Evolutionary conservation across 1,140 invertebrate genomes (phyloP), one percentile per base, ranked within the genome.

Genomic region (Phortica variegata): DNA sequence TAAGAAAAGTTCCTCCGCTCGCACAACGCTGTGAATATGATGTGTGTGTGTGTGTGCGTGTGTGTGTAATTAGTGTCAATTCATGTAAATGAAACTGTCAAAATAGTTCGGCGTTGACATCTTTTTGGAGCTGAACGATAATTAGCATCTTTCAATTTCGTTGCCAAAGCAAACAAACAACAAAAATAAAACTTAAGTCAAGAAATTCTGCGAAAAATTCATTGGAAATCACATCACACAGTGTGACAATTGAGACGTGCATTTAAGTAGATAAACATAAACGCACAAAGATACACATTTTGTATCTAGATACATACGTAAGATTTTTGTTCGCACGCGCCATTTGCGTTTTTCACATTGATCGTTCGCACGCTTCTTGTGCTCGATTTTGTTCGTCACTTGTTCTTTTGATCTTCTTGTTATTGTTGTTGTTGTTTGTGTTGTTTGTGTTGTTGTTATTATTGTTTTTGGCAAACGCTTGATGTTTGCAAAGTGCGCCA

Each of bases 61-160:
- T n/a, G n/a, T n/a, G 19, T 45, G 29, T 45, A 39, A 49, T 68
- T 42, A 60, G 55, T 52, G 63, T 63, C 63, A 51, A 19, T 31
- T 36, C 33, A 10, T 32, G 17, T 36, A 56, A 57, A 61, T 66
- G 39, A 66, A 61, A 61, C 52, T 52, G 51, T 60, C 56, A 55
- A 60, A 60, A 50, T 18, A 34, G 29, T 47, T 17, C 16, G 38
- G 19, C n/a, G 8, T 10, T 16, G 13, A 43, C 23, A 23, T 18
- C 38, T 42, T 47, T 49, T 58, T 50, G 52, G 61, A 47, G 38
- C 33, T 34, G 6, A 15, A 34, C 32, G 32, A 4, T n/a, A 34
- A 34, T 34, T 34, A 34, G 32, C 32, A 15, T 6, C 32, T 9
- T 34, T 15, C 32, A n/a, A n/a, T 34, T 34, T 9, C 32, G 32